phyloP scores from a whole-genome alignment of 2,113 vertebrate genomes.

The Gasterosteus nipponicus region DNA sequence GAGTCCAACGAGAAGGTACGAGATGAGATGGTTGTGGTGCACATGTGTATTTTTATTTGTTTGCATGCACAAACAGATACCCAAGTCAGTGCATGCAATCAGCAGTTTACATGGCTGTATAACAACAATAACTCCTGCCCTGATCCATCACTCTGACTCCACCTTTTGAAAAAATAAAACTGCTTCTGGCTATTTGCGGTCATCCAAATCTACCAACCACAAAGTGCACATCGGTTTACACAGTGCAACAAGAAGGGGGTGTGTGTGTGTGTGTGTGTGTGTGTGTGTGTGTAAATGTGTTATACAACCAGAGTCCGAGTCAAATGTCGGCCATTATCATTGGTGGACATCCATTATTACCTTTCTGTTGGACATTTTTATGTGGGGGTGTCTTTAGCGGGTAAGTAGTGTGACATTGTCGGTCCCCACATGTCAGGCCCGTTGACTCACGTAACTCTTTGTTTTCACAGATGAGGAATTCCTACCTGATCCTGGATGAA shows the following conservation, averaged over 20 bases:
- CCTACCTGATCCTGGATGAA: constrained; percentile 97
- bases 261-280: too few relatives aligned
- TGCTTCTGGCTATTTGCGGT: too few relatives aligned
- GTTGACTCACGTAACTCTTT: constrained; percentile 1
- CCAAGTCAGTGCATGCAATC: background rate
- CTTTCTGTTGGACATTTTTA: background rate
- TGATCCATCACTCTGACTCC: too few relatives aligned
- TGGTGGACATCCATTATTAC: background rate
- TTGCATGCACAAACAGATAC: background rate
- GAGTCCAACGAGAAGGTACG: constrained; percentile 95
- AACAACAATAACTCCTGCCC: background rate
- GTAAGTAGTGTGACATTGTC: background rate
- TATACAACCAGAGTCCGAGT: background rate
- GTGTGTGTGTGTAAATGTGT: background rate
- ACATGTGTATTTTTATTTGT: background rate
- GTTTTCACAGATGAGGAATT: constrained; percentile 92
- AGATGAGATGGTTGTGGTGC: background rate
- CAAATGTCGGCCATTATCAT: background rate
- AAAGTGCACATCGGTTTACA: background rate
- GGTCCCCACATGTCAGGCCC: background rate
- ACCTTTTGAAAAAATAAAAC: background rate
- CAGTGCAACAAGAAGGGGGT: background rate
- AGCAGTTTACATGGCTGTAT: background rate
- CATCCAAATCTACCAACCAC: background rate
- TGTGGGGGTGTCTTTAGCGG: background rate